Conservation (phyloP, 1,140 invertebrate species). For the Zophobas morio region DNA sequence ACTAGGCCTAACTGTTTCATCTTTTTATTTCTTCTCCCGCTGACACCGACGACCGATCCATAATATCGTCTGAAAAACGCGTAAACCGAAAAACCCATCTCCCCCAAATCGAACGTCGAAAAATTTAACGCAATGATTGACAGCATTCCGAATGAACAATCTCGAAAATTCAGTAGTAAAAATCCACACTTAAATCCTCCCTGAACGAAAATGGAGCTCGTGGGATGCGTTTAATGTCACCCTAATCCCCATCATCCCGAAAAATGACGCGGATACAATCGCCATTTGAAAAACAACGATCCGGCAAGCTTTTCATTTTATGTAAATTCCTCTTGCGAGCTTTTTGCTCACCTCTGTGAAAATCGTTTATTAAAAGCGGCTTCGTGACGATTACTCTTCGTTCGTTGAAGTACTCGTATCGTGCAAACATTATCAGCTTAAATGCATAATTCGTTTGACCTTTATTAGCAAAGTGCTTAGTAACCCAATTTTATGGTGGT, state of each 20-base stretch:
- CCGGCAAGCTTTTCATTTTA: not conserved
- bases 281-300: not conserved
- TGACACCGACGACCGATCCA: no score
- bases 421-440: constrained; percentile 21
- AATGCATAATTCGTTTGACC: constrained; percentile 27
- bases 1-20: no score
- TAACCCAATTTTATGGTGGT: constrained; percentile 42
- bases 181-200: no score
- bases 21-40: no score
- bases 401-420: not conserved
- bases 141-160: no score
- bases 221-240: no score
- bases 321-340: not conserved
- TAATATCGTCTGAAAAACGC: no score
- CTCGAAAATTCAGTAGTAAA: no score
- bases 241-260: not conserved
- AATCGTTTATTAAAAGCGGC: not conserved
- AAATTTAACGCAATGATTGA: no score
- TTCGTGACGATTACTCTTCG: constrained; percentile 1
- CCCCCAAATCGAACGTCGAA: no score
- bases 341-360: not conserved
- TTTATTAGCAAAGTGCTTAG: constrained; percentile 43
- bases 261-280: not conserved
- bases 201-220: no score
- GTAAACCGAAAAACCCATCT: no score